Percentiles rank a stretch among this genome's conserved stretches.
Conservation (phyloP, 2,797 vertebrate species). For the Tragelaphus oryx region DNA sequence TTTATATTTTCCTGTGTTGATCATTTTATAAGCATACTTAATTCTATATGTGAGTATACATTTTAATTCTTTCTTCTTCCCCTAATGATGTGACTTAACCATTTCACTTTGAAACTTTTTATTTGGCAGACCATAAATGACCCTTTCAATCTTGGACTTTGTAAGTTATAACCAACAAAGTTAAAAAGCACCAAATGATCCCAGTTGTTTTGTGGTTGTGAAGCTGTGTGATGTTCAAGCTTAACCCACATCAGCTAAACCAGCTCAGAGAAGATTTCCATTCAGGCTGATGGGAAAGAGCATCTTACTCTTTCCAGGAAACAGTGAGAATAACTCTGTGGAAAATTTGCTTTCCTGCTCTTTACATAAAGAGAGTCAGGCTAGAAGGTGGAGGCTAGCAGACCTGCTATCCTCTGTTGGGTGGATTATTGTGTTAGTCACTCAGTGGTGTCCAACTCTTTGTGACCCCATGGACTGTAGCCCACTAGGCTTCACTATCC, state of each 20-base stretch:
- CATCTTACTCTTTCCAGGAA: not conserved
- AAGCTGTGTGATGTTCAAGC: not conserved
- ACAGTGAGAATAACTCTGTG: not conserved
- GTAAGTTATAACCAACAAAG: not conserved
- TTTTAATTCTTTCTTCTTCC: not conserved
- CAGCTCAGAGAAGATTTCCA: not conserved
- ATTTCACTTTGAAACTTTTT: not conserved
- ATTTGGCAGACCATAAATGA: not conserved
- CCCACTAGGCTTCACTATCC: not conserved
- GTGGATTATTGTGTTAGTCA: not conserved
- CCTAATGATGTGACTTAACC: not conserved
- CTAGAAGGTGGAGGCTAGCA: not conserved
- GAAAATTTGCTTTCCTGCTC: not conserved
- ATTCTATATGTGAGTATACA: not conserved
- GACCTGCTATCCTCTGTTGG: not conserved
- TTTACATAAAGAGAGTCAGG: not conserved
- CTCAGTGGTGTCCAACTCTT: not conserved
- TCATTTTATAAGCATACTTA: not conserved
- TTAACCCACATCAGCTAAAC: not conserved
- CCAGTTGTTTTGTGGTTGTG: not conserved
- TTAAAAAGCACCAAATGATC: not conserved
- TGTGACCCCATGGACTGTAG: not conserved
- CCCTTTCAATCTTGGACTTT: conserved; percentile 23
- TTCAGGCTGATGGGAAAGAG: not conserved
- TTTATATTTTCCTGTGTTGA: not conserved